Conservation (phyloP, 2,888 invertebrate species). For the Agrotis segetum region DNA sequence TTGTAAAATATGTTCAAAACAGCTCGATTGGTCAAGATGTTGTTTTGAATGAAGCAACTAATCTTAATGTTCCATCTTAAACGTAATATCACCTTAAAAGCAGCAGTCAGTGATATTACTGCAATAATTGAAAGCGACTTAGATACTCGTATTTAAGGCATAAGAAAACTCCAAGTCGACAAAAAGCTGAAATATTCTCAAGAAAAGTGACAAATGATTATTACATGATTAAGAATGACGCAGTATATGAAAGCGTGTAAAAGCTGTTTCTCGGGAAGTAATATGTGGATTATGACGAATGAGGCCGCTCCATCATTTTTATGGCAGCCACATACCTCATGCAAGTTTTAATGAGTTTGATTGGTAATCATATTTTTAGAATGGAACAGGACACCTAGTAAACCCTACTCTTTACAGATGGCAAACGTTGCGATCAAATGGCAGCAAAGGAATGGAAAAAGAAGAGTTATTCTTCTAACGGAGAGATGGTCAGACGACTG, state of each 20-base stretch:
- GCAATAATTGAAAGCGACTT: slow-evolving; percentile 21
- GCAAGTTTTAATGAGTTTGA: background rate
- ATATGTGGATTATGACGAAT: slow-evolving; percentile 14
- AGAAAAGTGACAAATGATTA: slow-evolving; percentile 3
- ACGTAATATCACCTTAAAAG: slow-evolving; percentile 16
- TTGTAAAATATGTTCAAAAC: slow-evolving; percentile 6
- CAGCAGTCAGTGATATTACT: slow-evolving; percentile 3
- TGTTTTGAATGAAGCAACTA: slow-evolving; percentile 23
- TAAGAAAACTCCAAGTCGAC: background rate
- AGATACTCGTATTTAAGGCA: slow-evolving; percentile 10
- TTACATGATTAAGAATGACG: slow-evolving; percentile 8
- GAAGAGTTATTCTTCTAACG: too few species aligned
- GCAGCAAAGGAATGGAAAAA: too few species aligned
- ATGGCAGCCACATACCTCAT: background rate
- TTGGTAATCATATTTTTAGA: too few species aligned
- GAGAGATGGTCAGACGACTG: too few species aligned
- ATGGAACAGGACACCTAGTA: too few species aligned
- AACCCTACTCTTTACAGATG: too few species aligned
- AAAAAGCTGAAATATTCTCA: slow-evolving; percentile 11
- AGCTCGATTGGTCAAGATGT: slow-evolving; percentile 23
- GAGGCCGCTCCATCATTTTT: background rate
- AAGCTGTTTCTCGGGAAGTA: slow-evolving; percentile 7
- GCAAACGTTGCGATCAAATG: too few species aligned
- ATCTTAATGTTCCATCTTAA: slow-evolving; percentile 39
- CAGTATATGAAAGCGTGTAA: slow-evolving; percentile 30